Evolutionary conservation across 2,888 invertebrate genomes (phyloP), one percentile per base, ranked within the genome.

Genomic region (Synergus itoensis): DNA sequence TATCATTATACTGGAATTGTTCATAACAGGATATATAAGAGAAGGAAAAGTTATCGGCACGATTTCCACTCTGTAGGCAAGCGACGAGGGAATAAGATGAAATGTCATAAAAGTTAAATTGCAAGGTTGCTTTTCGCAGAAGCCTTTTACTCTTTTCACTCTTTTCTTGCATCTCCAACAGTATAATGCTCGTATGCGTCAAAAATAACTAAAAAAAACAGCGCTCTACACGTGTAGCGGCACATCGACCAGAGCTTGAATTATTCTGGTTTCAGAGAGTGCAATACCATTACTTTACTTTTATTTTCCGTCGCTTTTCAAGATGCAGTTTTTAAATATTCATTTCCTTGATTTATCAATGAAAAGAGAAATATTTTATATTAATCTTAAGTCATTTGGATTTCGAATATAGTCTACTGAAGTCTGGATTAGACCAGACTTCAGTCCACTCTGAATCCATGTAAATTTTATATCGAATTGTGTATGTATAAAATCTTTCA

Each of bases 21-120:
- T 11, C 21, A 4, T 65, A 2, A 14, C 28, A 73, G 36, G n/a
- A 73, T 12, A 73, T n/a, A n/a, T 48, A 73, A 48, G 28, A 21
- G 8, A n/a, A 64, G 45, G 45, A 45, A 73, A 48, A 73, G 69
- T 48, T 73, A 53, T 73, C 48, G 11, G 18, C 67, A 57, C 67
- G 40, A 77, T 77, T 77, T 64, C 16, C 18, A 53, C 53, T 57
- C 40, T 53, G 48, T 64, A 41, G 21, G 28, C 7, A 67, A 77
- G 21, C 67, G 28, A 40, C 48, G 28, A 14, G 7, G n/a, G 77
- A 77, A 36, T 77, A 77, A 77, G 40, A 77, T 67, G 81, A 81
- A 75, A 79, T 78, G 82, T 73, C 85, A 81, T 83, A 85, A 85
- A 85, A 85, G 85, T 85, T 85, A 84, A 85, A 85, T 85, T 85